Base-by-base conservation (phyloP, 2,888 invertebrate species). In the Anthrax anthrax region DNA sequence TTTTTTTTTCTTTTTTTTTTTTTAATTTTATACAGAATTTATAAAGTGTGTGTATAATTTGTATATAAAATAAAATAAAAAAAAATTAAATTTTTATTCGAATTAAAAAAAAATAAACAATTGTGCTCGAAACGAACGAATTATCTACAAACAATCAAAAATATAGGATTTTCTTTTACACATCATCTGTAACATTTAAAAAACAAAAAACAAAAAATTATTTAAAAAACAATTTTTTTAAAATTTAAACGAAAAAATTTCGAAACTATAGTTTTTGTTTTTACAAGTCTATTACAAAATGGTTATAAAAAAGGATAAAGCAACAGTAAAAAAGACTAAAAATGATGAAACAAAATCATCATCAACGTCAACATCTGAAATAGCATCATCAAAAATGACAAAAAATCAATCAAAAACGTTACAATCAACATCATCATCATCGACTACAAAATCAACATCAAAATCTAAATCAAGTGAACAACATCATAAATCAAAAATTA, bases 401-500 rank as follows among this genome's bases (percentile, higher is more conserved):
- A 23, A 23, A 23, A 23, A 23, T 23, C n/a, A 27, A 39, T 40
- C 18, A 27, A 18, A 38, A 19, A 18, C n/a, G n/a, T n/a, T n/a
- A n/a, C n/a, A n/a, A n/a, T n/a, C 42, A 43, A 40, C 46, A 14
- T 14, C 37, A 32, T 32, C 29, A 32, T 32, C 29, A 4, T 12
- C 29, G 12, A 32, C 29, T 1, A 12, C 29, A 32, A 37, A 37
- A 64, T 65, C 23, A 64, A 57, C 48, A 57, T 69, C 42, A 68
- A 71, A 45, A 65, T 61, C 55, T n/a, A 64, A 66, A 55, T 39
- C 46, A 13, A 47, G 32, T 72, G 77, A 72, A 72, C 58, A 73
- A 70, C 53, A 72, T 75, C 49, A n/a, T 74, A 72, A 47, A 65
- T 72, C 5, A 70, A 42, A 38, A 13, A 37, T 37, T 17, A 32